Conservation (phyloP, 2,888 invertebrate genomes). For the Noctua janthe region DNA sequence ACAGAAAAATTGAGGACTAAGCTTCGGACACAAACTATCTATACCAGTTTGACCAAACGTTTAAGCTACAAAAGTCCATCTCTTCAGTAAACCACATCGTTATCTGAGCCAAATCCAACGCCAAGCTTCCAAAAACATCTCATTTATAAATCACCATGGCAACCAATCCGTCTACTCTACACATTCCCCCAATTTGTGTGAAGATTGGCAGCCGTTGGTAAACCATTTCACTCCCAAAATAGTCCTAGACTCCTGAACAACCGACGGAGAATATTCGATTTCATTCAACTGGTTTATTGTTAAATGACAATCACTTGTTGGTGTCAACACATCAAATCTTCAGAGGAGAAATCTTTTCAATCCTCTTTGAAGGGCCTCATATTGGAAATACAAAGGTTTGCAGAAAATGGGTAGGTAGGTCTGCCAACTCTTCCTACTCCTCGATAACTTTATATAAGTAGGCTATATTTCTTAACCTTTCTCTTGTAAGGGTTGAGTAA, state of each 20-base stretch:
- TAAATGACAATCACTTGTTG: conserved; percentile 55
- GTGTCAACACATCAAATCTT: conserved; percentile 63
- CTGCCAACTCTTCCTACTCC: conserved; percentile 43
- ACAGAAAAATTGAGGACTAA: not conserved
- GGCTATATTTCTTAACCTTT: conserved; percentile 32
- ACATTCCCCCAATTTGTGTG: conserved; percentile 7
- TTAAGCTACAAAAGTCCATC: not conserved
- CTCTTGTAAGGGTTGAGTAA: conserved; percentile 21
- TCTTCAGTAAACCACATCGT: conserved; percentile 18
- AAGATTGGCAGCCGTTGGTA: not conserved
- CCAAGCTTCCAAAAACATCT: conserved; percentile 11
- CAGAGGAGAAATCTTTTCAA: conserved; percentile 41
- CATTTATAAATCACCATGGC: conserved; percentile 18
- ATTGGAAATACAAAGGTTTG: conserved; percentile 60
- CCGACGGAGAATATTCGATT: conserved; percentile 24
- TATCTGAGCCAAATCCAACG: not conserved
- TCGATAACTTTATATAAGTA: conserved; percentile 44
- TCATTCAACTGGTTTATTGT: conserved; percentile 40
- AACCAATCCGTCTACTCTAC: not conserved
- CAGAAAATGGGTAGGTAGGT: conserved; percentile 28
- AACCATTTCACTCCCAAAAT: conserved; percentile 26
- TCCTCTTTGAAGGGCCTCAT: conserved; percentile 44
- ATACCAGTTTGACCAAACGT: not conserved
- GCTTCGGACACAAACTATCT: not conserved
- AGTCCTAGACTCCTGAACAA: not conserved